These are phyloP conservation scores for Chymomyza caudatula DNA, from an alignment of 2,888 invertebrate species.

Conservation along the genomic window DNA sequence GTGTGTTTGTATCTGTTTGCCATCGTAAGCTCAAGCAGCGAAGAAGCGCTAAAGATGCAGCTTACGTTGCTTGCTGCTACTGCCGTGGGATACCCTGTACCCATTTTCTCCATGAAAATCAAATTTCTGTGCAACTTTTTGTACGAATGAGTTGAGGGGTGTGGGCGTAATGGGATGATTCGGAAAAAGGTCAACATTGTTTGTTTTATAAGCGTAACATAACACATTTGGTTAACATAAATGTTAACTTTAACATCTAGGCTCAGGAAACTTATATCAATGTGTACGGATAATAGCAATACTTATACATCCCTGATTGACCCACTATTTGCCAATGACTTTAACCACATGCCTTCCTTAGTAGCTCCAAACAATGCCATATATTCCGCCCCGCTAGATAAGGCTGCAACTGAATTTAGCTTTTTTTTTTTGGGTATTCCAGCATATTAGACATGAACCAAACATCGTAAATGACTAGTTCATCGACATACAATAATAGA, in stretches of 20 bases:
- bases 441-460: constrained; percentile 25
- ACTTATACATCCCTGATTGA: no score
- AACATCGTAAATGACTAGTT: constrained; percentile 38
- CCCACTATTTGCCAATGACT: not conserved
- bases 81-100: no score
- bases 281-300: no score
- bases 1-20: constrained; percentile 12
- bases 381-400: constrained; percentile 33
- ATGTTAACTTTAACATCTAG: no score
- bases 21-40: not conserved
- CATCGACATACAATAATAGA: constrained; percentile 46
- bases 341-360: not conserved
- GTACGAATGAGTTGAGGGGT: no score
- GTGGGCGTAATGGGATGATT: no score
- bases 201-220: no score
- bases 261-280: no score
- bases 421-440: constrained; percentile 33
- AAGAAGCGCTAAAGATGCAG: constrained; percentile 29
- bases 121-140: no score
- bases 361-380: constrained; percentile 33
- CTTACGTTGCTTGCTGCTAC: constrained; percentile 41
- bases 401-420: constrained; percentile 34
- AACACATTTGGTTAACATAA: no score
- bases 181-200: no score
- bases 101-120: no score